Evolutionary conservation across 2,113 vertebrate species (phyloP).

Genomic region (Caranx melampygus): DNA sequence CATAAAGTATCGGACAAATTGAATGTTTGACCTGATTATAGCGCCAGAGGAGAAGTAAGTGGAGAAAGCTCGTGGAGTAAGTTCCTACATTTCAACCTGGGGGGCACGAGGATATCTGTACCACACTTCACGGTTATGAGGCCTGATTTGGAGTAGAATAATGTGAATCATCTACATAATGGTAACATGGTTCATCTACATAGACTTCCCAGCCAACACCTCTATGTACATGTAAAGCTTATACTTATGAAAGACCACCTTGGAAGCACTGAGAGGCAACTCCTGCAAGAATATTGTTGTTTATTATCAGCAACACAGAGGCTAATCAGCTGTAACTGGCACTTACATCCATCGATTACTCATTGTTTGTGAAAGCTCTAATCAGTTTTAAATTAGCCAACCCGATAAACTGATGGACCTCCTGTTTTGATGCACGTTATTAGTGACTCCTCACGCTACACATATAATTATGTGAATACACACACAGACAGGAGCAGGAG

Average conservation of each 20-base stretch:
- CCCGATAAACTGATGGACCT: slow-evolving; percentile 7
- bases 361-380: slow-evolving; percentile 28
- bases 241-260: background rate
- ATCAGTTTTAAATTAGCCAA: slow-evolving; percentile 11
- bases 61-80: too few species aligned
- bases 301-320: slow-evolving; percentile 12
- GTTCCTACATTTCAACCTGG: too few species aligned
- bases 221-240: too few species aligned
- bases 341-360: slow-evolving; percentile 19
- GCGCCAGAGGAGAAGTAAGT: background rate
- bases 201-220: too few species aligned
- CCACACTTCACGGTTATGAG: too few species aligned
- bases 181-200: too few species aligned
- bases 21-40: too few species aligned
- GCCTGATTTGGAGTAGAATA: too few species aligned
- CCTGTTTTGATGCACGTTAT: background rate
- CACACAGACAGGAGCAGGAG: background rate
- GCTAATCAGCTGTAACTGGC: slow-evolving; percentile 11
- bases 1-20: too few species aligned
- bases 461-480: background rate
- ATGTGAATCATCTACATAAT: too few species aligned
- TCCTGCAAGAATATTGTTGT: slow-evolving; percentile 7
- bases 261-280: background rate
- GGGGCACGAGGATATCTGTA: too few species aligned
- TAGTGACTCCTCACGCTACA: background rate